These are phyloP conservation scores for Danio jaintianensis DNA, from an alignment of 2,797 vertebrate genomes.

Conservation along the genomic window DNA sequence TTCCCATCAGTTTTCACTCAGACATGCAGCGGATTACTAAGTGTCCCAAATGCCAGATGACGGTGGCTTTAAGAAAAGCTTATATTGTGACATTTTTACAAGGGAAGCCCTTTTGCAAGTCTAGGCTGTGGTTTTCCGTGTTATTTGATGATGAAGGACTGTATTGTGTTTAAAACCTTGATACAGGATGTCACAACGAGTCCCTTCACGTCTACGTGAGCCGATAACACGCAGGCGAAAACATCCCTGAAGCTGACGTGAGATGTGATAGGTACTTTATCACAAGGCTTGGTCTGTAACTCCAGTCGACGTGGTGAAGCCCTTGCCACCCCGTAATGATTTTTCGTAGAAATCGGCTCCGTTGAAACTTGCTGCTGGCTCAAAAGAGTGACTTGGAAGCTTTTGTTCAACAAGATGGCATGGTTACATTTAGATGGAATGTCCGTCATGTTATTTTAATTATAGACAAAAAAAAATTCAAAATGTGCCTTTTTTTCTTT, in stretches of 20 bases:
- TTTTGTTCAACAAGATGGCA: neutral
- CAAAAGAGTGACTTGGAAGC: neutral
- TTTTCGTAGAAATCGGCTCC: neutral
- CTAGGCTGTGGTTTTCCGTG: neutral
- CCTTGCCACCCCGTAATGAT: slow-evolving; percentile 1
- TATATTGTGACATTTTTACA: neutral
- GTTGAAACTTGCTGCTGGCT: neutral
- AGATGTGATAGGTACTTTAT: slow-evolving; percentile 10
- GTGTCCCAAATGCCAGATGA: neutral
- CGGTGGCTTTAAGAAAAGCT: neutral
- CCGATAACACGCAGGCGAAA: neutral
- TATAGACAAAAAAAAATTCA: no score
- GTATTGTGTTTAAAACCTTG: neutral
- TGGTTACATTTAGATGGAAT: no score
- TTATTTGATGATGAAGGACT: neutral
- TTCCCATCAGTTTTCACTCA: neutral
- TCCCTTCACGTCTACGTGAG: neutral
- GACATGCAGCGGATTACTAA: neutral
- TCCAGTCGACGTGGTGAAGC: neutral
- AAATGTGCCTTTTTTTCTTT: no score
- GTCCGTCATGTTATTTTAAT: no score
- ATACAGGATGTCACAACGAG: neutral
- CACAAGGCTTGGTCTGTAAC: neutral
- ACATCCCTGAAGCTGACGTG: slow-evolving; percentile 8
- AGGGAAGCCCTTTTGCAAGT: neutral